phyloP scores from a whole-genome alignment of 2,888 invertebrate species.

The Aphodius granarius region DNA sequence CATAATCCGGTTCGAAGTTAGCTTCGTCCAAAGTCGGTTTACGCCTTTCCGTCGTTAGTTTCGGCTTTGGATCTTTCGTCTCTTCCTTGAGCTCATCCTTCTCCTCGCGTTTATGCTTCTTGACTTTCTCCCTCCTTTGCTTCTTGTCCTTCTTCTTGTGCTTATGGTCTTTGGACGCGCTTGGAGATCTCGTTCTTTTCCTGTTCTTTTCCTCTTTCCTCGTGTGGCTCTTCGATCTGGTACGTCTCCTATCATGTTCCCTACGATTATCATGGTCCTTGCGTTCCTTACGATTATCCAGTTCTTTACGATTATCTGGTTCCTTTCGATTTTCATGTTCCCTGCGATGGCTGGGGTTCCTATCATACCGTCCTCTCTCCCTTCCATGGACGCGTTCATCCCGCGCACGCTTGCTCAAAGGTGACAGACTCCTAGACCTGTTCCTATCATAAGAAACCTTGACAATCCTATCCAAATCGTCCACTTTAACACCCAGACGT shows the following conservation, averaged over 20 bases:
- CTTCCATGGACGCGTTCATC: slow-evolving; percentile 49
- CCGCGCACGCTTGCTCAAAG: slow-evolving; percentile 51
- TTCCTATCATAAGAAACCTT: slow-evolving; percentile 56
- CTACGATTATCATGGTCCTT: slow-evolving; percentile 16
- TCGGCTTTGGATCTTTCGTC: slow-evolving; percentile 43
- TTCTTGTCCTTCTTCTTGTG: slow-evolving; percentile 53
- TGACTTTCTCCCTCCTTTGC: slow-evolving; percentile 53
- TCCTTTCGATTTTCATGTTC: slow-evolving; percentile 41
- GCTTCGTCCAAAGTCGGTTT: slow-evolving; percentile 73
- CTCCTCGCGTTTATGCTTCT: slow-evolving; percentile 42
- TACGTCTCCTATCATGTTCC: slow-evolving; percentile 34
- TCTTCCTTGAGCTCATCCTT: slow-evolving; percentile 45
- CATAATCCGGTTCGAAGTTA: slow-evolving; percentile 75
- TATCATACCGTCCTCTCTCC: slow-evolving; percentile 44
- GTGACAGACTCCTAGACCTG: slow-evolving; percentile 56
- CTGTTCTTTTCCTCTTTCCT: slow-evolving; percentile 31
- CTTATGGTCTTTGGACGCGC: slow-evolving; percentile 41
- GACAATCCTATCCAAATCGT: slow-evolving; percentile 57
- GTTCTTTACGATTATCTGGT: slow-evolving; percentile 32
- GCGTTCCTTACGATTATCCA: slow-evolving; percentile 29
- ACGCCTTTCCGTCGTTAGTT: slow-evolving; percentile 53
- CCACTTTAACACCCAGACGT: slow-evolving; percentile 75
- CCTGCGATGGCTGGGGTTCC: slow-evolving; percentile 41
- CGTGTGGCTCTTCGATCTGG: slow-evolving; percentile 39
- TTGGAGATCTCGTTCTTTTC: slow-evolving; percentile 41